phyloP scores from a whole-genome alignment of 2,797 vertebrate genomes.

The Synanceia verrucosa region DNA sequence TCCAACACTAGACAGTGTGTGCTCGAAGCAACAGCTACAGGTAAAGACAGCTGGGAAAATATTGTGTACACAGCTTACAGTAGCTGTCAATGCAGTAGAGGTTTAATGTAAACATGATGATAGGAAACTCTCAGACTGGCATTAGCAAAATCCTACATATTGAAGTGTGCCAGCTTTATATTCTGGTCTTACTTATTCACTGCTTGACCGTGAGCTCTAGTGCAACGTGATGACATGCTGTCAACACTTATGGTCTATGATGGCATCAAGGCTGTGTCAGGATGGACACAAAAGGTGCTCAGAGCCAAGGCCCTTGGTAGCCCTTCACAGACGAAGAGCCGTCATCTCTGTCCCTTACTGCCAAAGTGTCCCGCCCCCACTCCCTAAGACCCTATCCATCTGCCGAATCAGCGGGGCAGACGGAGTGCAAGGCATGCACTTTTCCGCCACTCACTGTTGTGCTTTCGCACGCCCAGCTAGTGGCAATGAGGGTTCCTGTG shows the following conservation, averaged over 20 bases:
- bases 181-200: slow-evolving; percentile 50
- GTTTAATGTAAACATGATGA: slow-evolving; percentile 1
- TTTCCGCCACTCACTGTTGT: slow-evolving; percentile 61
- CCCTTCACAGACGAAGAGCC: slow-evolving; percentile 69
- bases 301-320: slow-evolving; percentile 68
- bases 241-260: slow-evolving; percentile 74
- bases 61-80: slow-evolving; percentile 1
- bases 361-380: slow-evolving; percentile 58
- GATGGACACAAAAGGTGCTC: slow-evolving; percentile 69
- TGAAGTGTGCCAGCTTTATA: slow-evolving; percentile 50
- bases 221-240: slow-evolving; percentile 67
- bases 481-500: slow-evolving; percentile 38
- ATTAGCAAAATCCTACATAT: slow-evolving; percentile 38
- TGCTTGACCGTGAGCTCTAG: slow-evolving; percentile 51
- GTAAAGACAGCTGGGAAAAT: slow-evolving; percentile 27
- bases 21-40: slow-evolving; percentile 35
- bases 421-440: slow-evolving; percentile 70
- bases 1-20: slow-evolving; percentile 17
- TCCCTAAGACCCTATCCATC: slow-evolving; percentile 74
- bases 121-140: neutral
- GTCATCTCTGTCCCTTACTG: slow-evolving; percentile 70
- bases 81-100: slow-evolving; percentile 1
- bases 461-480: slow-evolving; percentile 54
- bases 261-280: slow-evolving; percentile 75
- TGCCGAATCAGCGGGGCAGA: slow-evolving; percentile 71